Evolutionary conservation across 2,888 invertebrate species (phyloP), one percentile per base, ranked within the genome.

Genomic region (Drosophila differens): DNA sequence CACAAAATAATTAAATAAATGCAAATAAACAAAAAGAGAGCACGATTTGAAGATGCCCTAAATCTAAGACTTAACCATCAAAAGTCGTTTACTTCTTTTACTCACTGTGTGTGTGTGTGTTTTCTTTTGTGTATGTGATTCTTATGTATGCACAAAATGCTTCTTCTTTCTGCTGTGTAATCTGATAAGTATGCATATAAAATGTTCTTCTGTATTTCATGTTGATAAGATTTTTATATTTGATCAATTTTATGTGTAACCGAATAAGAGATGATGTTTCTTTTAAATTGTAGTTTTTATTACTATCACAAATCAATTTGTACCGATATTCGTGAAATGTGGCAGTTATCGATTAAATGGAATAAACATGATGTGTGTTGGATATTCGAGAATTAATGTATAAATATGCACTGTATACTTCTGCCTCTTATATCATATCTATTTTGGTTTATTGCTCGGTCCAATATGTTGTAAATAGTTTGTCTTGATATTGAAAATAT

Each of bases 1-100:
- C 47, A 47, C 22, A 47, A 47, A 47, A 47, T 47, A 47, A 16
- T 16, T 47, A 47, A 47, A 25, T 47, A 47, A 47, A 47, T 47
- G 47, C 16, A 47, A 47, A 47, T 47, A 16, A 47, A 47, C 47
- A 47, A 47, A 16, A 4, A 25, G 2, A 47, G 47, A 47, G 22
- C 47, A 25, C 47, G 47, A 22, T 7, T 47, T 47, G 25, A 47
- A 47, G 22, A 47, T 47, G 47, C 47, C 22, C 47, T 7, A 2
- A 47, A 25, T 47, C 47, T 16, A 9, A 25, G 0, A 25, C 14
- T 47, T 25, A 47, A 25, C 1, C 16, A 47, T 25, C 25, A 16
- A 47, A 16, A 47, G 16, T 22, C 14, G 22, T 22, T 47, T 22
- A 44, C n/a, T n/a, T 41, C 19, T n/a, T 3, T n/a, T 5, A 22